Conservation (phyloP, 2,797 vertebrate species). For the Gila robusta region DNA sequence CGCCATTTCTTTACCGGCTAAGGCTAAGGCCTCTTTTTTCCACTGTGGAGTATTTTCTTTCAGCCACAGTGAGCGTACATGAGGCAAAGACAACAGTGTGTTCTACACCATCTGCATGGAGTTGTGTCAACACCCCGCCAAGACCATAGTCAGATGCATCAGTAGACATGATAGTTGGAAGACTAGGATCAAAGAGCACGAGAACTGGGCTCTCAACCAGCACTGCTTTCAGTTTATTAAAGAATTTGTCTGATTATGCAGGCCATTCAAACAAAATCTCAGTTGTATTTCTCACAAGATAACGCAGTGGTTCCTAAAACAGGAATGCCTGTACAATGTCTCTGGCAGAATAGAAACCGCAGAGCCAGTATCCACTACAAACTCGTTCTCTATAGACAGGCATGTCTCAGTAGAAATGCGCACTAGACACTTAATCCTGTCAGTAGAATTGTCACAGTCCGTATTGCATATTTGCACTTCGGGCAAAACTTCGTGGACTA, state of each 20-base stretch:
- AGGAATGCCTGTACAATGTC: no score
- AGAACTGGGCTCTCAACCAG: neutral
- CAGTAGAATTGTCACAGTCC: no score
- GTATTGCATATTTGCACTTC: no score
- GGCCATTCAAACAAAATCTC: neutral
- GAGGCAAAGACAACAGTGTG: neutral
- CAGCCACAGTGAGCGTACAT: neutral
- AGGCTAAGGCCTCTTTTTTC: neutral
- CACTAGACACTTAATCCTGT: no score
- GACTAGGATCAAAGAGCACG: neutral
- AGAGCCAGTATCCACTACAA: no score
- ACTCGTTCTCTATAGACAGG: no score
- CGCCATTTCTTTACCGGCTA: neutral
- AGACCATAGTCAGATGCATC: neutral
- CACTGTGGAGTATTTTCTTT: neutral
- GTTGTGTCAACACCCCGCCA: neutral
- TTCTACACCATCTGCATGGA: conserved; percentile 5
- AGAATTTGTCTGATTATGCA: neutral
- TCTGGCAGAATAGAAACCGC: no score
- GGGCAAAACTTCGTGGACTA: no score
- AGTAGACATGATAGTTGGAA: neutral
- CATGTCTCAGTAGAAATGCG: no score
- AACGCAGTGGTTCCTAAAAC: neutral
- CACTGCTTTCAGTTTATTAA: neutral
- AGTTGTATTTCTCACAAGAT: neutral